Percentiles rank a stretch among this genome's conserved stretches.
Evolutionary conservation across 2,113 vertebrate genomes (phyloP).

Genomic region (Ailurus styani): DNA sequence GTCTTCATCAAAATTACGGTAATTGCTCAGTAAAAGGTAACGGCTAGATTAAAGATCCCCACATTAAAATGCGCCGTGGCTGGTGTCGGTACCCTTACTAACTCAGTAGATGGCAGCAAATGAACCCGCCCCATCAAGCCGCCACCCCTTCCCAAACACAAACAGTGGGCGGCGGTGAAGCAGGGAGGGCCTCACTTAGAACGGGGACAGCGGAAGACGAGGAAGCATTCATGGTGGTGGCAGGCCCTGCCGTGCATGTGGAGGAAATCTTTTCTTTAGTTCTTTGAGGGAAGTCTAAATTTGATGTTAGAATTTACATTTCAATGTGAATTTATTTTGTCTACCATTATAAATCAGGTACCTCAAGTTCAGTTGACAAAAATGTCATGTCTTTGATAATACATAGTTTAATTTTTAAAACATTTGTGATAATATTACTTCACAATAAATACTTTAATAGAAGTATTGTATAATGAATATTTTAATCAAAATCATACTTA

Average conservation of each 20-base stretch:
- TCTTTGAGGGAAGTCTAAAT: neutral
- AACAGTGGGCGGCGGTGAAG: rapidly evolving
- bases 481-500: neutral
- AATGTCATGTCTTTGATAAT: neutral
- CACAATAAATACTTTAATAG: neutral
- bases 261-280: neutral
- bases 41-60: neutral
- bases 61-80: neutral
- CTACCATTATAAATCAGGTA: neutral
- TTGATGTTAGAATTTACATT: neutral
- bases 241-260: neutral
- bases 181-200: rapidly evolving
- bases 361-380: neutral
- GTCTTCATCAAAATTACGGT: neutral
- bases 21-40: neutral
- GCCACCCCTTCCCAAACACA: neutral
- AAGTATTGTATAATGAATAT: neutral
- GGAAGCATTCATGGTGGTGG: rapidly evolving
- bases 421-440: neutral
- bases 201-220: rapidly evolving
- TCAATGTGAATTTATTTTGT: neutral
- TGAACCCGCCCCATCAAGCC: rapidly evolving
- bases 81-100: rapidly evolving
- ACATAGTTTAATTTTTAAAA: neutral
- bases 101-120: rapidly evolving